A percentile compares a stretch with the other conserved stretches of the same genome.
These are phyloP conservation scores for Lycaena phlaeas DNA, from an alignment of 2,888 invertebrate species.

Conservation along the genomic window DNA sequence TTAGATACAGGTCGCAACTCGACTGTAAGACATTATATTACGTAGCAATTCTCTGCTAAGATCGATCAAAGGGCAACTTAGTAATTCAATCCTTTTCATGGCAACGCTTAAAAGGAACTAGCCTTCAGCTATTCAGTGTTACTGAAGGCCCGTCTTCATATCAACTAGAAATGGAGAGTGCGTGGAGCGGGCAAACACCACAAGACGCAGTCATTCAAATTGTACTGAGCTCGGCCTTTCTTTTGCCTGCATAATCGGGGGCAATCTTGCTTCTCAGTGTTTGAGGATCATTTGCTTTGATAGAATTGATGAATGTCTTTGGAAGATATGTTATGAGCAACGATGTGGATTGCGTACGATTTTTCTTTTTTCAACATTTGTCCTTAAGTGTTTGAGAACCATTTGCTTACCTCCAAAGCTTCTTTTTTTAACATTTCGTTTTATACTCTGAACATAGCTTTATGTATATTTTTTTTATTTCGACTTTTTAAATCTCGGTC, in stretches of 20 bases:
- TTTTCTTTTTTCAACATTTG: not conserved
- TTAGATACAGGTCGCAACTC: not conserved
- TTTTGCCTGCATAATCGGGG: conserved; percentile 43
- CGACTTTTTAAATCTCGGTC: too few relatives aligned
- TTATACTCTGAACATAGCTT: too few relatives aligned
- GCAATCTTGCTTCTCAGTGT: conserved; percentile 30
- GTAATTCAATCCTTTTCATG: conserved; percentile 21
- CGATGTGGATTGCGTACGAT: too few relatives aligned
- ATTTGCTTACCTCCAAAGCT: too few relatives aligned
- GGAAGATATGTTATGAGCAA: not conserved
- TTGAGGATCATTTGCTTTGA: conserved; percentile 15
- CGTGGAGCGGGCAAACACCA: conserved; percentile 48
- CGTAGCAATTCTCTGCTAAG: not conserved
- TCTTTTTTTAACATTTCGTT: too few relatives aligned
- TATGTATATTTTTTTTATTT: too few relatives aligned
- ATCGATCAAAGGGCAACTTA: conserved; percentile 21
- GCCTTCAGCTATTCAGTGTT: conserved; percentile 33
- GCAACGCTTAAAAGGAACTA: conserved; percentile 13
- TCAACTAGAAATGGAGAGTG: conserved; percentile 57
- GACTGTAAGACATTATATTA: not conserved
- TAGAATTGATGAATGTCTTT: conserved; percentile 9
- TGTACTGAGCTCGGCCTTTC: conserved; percentile 33
- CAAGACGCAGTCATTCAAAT: conserved; percentile 62
- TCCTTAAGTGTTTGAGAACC: not conserved
- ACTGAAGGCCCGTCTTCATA: conserved; percentile 39